Evolutionary conservation across 2,888 invertebrate species (phyloP), one percentile per base, ranked within the genome.

Genomic region (Andrena praecox): DNA sequence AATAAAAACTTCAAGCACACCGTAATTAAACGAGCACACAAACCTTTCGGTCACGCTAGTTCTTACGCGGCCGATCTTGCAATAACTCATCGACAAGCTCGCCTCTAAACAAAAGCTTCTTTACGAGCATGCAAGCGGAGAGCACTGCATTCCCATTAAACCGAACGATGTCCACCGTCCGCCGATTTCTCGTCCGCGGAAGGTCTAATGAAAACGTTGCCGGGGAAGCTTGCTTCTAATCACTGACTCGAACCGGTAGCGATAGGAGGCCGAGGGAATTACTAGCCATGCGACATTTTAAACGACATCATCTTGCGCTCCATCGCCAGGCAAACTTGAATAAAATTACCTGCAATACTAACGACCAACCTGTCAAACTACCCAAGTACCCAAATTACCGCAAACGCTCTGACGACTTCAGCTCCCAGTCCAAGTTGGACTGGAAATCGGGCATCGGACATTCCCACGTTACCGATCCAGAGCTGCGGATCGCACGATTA

Each of bases 21-120:
- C 33, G 87, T 81, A 85, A 87, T 87, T 87, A 87, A 87, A 83
- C 81, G 81, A 56, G 81, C 84, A 56, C 64, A 80, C 78, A 80
- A 81, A 80, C 81, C 85, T 81, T 81, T 85, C 79, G 87, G 87
- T 87, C 87, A 87, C 87, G 87, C 85, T 71, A 85, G 84, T 87
- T 87, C 87, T 78, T 73, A 77, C 73, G 81, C 69, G 82, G 62
- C 50, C 85, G 56, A 64, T 77, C 76, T 59, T 27, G 59, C 79
- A 73, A 85, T 85, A 82, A 87, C 70, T 87, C 84, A 82, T 84
- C 81, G 81, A 73, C 66, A 60, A 73, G 66, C 78, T 85, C 60
- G 72, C 52, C 84, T 52, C 66, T 59, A 63, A 87, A 80, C 80
- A 77, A 84, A 81, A 75, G 52, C 29, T 74, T 73, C 67, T 87